Conservation (phyloP, 2,888 invertebrate species). For the Sinhomidia bicolor region DNA sequence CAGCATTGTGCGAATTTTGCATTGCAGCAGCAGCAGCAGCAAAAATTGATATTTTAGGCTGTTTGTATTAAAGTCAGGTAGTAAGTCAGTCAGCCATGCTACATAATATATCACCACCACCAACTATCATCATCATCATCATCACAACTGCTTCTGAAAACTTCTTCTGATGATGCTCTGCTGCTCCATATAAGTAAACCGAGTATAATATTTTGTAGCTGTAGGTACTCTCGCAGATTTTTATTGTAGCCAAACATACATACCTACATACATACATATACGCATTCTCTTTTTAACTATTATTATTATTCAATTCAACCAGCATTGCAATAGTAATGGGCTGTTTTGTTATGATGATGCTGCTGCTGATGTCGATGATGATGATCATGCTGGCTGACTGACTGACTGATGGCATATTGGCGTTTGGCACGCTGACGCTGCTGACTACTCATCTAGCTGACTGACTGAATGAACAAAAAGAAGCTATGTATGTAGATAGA, state of each 20-base stretch:
- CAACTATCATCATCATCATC: neutral
- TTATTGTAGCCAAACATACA: too few species aligned
- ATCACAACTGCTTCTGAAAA: too few species aligned
- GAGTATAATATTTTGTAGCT: too few species aligned
- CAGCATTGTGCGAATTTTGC: neutral
- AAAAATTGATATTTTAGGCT: neutral
- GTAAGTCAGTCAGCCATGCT: slow-evolving; percentile 19
- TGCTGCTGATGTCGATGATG: neutral
- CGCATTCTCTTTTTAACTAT: too few species aligned
- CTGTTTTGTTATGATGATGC: neutral
- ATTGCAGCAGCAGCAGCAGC: neutral
- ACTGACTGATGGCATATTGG: neutral
- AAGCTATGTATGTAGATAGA: too few species aligned
- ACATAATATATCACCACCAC: slow-evolving; percentile 7
- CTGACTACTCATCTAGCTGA: too few species aligned
- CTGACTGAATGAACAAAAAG: too few species aligned
- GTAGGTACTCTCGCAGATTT: too few species aligned
- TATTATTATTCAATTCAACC: slow-evolving; percentile 8
- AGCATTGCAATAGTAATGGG: neutral
- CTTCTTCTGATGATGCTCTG: too few species aligned
- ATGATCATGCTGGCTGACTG: too few species aligned
- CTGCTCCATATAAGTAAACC: too few species aligned
- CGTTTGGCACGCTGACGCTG: slow-evolving; percentile 5
- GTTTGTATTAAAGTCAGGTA: neutral
- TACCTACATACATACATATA: too few species aligned